These are phyloP conservation scores for Cynodonichthys magdalenae DNA, from an alignment of 2,797 vertebrate species.

Conservation along the genomic window DNA sequence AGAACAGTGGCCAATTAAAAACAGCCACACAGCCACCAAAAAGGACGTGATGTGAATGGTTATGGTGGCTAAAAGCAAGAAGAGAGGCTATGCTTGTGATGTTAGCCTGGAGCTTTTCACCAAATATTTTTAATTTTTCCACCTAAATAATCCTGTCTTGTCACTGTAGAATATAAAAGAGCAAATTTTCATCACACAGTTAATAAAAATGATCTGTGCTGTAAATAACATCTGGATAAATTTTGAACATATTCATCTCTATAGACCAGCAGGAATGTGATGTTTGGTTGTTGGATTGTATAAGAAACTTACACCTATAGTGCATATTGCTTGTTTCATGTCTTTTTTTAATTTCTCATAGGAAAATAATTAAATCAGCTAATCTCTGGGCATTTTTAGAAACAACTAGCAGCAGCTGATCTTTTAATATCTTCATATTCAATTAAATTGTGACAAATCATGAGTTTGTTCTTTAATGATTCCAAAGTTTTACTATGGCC, in stretches of 20 bases:
- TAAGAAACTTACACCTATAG: neutral
- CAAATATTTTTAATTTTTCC: slow-evolving; percentile 17
- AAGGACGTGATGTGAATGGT: slow-evolving; percentile 56
- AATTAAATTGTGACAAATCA: too few relatives aligned
- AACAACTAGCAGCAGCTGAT: too few relatives aligned
- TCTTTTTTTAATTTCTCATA: slow-evolving; percentile 9
- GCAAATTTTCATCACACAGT: neutral
- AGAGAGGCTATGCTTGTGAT: slow-evolving; percentile 16
- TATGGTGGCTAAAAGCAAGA: slow-evolving; percentile 29
- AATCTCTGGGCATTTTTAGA: too few relatives aligned
- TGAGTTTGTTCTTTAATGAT: too few relatives aligned
- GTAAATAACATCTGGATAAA: slow-evolving; percentile 20
- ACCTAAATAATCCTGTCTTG: neutral
- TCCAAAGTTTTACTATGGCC: too few relatives aligned
- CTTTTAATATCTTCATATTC: too few relatives aligned
- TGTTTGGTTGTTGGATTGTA: slow-evolving; percentile 11
- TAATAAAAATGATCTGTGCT: slow-evolving; percentile 1
- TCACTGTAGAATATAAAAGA: slow-evolving; percentile 4
- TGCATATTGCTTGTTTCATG: neutral
- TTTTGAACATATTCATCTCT: slow-evolving; percentile 4
- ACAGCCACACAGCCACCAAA: slow-evolving; percentile 32
- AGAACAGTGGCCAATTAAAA: slow-evolving; percentile 59
- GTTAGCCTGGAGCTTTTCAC: slow-evolving; percentile 22
- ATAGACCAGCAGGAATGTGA: slow-evolving; percentile 3
- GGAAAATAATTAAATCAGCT: too few relatives aligned